Percentiles rank a stretch among this genome's conserved stretches.
phyloP scores from a whole-genome alignment of 2,888 invertebrate genomes.

The Magallana nippona region DNA sequence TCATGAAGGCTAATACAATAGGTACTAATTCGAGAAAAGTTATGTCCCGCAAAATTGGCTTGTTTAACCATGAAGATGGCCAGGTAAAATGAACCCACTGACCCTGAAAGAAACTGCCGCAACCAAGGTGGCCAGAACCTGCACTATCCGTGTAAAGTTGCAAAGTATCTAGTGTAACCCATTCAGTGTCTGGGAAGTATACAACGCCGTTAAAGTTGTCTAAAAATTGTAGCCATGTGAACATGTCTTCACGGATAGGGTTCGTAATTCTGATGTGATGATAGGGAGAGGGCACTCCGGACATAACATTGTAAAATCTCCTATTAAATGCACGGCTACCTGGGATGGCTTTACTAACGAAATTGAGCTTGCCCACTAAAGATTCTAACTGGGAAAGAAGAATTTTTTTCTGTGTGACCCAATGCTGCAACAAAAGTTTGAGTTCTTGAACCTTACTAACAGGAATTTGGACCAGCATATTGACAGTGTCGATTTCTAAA shows the following conservation, averaged over 20 bases:
- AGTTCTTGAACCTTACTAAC: background rate
- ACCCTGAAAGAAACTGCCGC: background rate
- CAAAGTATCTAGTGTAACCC: background rate
- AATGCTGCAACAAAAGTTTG: background rate
- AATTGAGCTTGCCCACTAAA: too few relatives aligned
- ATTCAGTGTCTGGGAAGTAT: background rate
- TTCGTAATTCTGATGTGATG: background rate
- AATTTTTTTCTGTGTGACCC: background rate
- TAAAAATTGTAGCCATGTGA: background rate
- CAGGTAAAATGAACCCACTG: background rate
- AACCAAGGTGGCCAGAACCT: background rate
- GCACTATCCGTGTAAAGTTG: background rate
- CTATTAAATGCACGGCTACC: background rate
- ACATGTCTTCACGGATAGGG: background rate
- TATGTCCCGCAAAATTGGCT: background rate
- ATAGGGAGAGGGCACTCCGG: background rate
- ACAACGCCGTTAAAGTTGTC: background rate
- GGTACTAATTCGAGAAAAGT: background rate
- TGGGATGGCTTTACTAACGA: background rate
- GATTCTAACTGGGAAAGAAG: too few relatives aligned
- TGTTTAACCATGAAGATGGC: background rate
- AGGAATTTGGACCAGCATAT: background rate
- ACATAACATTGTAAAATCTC: background rate
- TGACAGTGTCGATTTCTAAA: constrained; percentile 26
- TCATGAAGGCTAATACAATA: background rate